Evolutionary conservation across 2,113 vertebrate species (phyloP), one percentile per base, ranked within the genome.

Genomic region (Etia nguti): DNA sequence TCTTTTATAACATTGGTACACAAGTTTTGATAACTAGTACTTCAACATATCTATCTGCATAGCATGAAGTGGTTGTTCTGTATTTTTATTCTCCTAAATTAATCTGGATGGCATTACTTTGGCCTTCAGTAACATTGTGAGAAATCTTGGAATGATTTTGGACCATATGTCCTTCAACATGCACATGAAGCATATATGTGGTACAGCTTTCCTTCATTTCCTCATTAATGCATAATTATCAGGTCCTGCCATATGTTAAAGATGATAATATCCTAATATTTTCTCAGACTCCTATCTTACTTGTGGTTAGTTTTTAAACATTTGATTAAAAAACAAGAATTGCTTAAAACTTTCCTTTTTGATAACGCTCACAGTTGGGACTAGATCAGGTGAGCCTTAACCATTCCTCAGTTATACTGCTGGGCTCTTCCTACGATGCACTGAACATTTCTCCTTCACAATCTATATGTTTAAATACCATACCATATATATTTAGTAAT

Each of bases 261-360:
- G 1, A 2, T 15, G 36, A 43, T 24, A 24, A 22, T 0, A 70
- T 43, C 20, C 0, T 43, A 13, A 65, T 38, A 3, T 13, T 1
- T 65, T 38, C 60, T 65, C 60, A 65, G 18, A 12, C 31, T 65
- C 10, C 36, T 36, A n/a, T n/a, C 60, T 65, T 38, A 65, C 18
- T 36, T 36, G 60, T 36, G 60, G 60, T 65, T 36, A 65, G 18
- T 36, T 65, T 36, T 36, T 62, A 62, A 62, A 65, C 36, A 31
- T 36, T 62, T 20, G 20, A 62, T 34, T n/a, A n/a, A n/a, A n/a
- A n/a, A 34, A 11, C 20, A 0, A 62, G 0, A 34, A 18, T 62
- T 62, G 20, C 0, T 41, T 41, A 11, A 11, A 41, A 5, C 4
- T 41, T 41, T 11, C 11, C 41, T 34, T 62, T 62, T 0, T 60